Conservation (phyloP, 1,140 invertebrate genomes). For the Choristoneura fumiferana region DNA sequence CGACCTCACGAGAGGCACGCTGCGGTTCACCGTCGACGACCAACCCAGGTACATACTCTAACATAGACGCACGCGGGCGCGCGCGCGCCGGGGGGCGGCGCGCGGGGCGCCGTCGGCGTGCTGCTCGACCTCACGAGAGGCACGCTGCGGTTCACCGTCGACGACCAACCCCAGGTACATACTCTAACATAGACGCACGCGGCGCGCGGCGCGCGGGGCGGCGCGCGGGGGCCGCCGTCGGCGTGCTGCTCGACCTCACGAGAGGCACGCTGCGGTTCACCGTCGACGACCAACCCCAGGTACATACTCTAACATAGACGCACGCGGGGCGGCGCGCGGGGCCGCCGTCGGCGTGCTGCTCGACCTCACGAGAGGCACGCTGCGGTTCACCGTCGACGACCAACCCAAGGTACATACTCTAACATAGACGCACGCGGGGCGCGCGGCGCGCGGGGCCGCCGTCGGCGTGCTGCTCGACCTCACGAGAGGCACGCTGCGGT, state of each 20-base stretch:
- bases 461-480: constrained; percentile 90
- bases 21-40: no score
- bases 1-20: no score
- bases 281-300: constrained; percentile 95
- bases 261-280: constrained; percentile 94
- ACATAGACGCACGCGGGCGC: no score
- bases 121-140: no score
- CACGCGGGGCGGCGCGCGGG: constrained; percentile 46
- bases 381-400: constrained; percentile 95
- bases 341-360: constrained; percentile 83
- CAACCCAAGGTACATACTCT: constrained; percentile 83
- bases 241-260: constrained; percentile 94
- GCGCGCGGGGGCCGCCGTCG: constrained; percentile 94
- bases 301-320: constrained; percentile 23
- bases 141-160: no score
- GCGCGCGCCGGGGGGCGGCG: no score
- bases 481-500: constrained; percentile 90
- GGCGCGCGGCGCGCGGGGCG: no score
- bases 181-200: no score
- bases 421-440: constrained; percentile 87
- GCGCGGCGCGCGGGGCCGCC: constrained; percentile 95
- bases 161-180: no score
- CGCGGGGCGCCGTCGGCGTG: no score
- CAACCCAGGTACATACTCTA: no score
- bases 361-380: constrained; percentile 90